Evolutionary conservation across 2,113 vertebrate species (phyloP).

Genomic region (Xenus cinereus): DNA sequence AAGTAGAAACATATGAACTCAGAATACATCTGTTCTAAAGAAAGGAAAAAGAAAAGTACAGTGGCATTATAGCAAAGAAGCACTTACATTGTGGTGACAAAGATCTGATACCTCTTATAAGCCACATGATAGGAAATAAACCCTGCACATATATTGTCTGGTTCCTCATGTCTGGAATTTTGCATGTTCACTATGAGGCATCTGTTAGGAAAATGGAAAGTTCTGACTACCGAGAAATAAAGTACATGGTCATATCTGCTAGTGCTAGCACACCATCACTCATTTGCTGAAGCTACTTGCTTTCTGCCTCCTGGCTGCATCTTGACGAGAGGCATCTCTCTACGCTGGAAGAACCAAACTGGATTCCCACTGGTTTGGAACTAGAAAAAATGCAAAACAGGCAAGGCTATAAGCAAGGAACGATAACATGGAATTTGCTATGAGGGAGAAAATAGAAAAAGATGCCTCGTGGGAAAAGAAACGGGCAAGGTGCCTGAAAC

Average conservation of each 20-base stretch:
- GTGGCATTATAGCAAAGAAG: background rate
- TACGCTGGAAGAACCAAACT: background rate
- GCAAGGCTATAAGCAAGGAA: background rate
- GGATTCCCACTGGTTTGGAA: background rate
- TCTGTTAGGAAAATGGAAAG: background rate
- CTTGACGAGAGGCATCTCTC: background rate
- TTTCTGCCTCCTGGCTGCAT: background rate
- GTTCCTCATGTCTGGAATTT: background rate
- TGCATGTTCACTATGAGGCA: background rate
- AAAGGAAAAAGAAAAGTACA: background rate
- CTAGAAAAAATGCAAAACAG: background rate
- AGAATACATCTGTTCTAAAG: background rate
- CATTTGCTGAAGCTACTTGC: background rate
- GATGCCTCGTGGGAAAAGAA: background rate
- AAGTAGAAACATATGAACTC: background rate
- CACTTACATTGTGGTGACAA: background rate
- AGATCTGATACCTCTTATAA: background rate
- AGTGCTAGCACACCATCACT: background rate
- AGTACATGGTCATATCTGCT: background rate
- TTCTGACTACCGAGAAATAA: background rate
- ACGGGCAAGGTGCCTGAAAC: background rate
- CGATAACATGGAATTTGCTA: background rate
- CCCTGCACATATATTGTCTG: background rate
- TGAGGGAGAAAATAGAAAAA: background rate
- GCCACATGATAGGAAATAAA: background rate